Evolutionary conservation across 2,888 invertebrate genomes (phyloP), one percentile per base, ranked within the genome.

Genomic region (Tubiluchus corallicola): DNA sequence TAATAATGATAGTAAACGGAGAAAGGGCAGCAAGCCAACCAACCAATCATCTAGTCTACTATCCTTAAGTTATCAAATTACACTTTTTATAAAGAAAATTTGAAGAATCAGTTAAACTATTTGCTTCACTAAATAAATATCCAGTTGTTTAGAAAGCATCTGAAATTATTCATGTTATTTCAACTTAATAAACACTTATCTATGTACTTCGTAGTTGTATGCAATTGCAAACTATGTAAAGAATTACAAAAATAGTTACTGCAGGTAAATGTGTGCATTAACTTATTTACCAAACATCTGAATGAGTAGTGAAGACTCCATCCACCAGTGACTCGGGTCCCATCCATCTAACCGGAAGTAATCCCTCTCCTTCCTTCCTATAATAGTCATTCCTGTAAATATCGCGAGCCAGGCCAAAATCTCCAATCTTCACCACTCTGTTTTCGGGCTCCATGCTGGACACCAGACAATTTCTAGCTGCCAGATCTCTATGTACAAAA

Each of bases 351-450:
- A 96, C 88, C 2, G 94, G 96, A 42, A 96, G 64, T 40, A 92
- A 67, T 1, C 90, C 82, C 68, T 73, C 73, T 2, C 84, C 82
- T 65, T 88, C 88, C 64, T 94, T 92, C 50, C 92, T 74, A 60
- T 96, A 98, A 59, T 96, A 98, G 63, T 96, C 94, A 58, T 84
- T 90, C 62, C 87, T 85, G 65, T 94, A 94, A 50, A 96, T 85
- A 63, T 96, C 94, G 49, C 96, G 71, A 0, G 96, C 92, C 4
- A 98, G 70, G 0, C 96, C 96, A 62, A 96, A 96, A 66, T 96
- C 96, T 0, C 92, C 94, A 45, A 90, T 87, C 67, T 90, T 90
- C n/a, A 90, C 87, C 13, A 85, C 78, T 45, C 85, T 72, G 1
- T 73, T 54, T 45, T 55, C 47, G 21, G 62, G 52, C 21, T 56